phyloP scores from a whole-genome alignment of 2,888 invertebrate species.

The Parochlus steinenii region DNA sequence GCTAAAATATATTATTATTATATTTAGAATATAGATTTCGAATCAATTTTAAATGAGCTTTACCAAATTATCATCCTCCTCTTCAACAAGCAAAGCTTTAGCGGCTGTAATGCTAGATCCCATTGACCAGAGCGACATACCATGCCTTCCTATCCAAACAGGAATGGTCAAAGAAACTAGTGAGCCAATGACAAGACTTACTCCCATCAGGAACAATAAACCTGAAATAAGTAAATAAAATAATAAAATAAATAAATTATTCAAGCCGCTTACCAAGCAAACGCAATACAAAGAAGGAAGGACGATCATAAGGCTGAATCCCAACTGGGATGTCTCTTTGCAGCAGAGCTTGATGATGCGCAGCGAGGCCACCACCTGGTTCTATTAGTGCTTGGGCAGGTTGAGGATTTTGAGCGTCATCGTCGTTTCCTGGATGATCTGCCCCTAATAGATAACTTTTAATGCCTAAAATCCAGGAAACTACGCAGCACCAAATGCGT shows the following conservation, averaged over 20 bases:
- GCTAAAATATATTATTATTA: slow-evolving; percentile 24
- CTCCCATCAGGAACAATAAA: slow-evolving; percentile 60
- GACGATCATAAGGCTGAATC: slow-evolving; percentile 80
- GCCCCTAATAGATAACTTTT: slow-evolving; percentile 82
- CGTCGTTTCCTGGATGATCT: slow-evolving; percentile 23
- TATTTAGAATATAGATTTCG: slow-evolving; percentile 25
- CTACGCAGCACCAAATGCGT: slow-evolving; percentile 68
- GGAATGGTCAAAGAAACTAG: slow-evolving; percentile 70
- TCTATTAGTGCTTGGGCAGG: slow-evolving; percentile 29
- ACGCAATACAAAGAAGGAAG: slow-evolving; percentile 62
- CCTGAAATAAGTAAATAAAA: too few relatives aligned
- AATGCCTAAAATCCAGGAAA: slow-evolving; percentile 70
- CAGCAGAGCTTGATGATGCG: slow-evolving; percentile 75
- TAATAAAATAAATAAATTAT: too few relatives aligned
- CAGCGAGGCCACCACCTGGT: slow-evolving; percentile 40
- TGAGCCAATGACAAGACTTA: slow-evolving; percentile 71
- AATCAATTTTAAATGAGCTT: too few relatives aligned
- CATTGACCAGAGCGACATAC: slow-evolving; percentile 75
- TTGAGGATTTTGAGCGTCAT: slow-evolving; percentile 24
- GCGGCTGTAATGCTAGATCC: slow-evolving; percentile 30
- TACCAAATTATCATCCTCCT: slow-evolving; percentile 13
- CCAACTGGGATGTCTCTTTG: slow-evolving; percentile 72
- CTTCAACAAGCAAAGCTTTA: slow-evolving; percentile 21
- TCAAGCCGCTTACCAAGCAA: too few relatives aligned
- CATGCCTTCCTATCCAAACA: slow-evolving; percentile 73